These are phyloP conservation scores for Buteo buteo DNA, from an alignment of 2,113 vertebrate species.

Conservation along the genomic window DNA sequence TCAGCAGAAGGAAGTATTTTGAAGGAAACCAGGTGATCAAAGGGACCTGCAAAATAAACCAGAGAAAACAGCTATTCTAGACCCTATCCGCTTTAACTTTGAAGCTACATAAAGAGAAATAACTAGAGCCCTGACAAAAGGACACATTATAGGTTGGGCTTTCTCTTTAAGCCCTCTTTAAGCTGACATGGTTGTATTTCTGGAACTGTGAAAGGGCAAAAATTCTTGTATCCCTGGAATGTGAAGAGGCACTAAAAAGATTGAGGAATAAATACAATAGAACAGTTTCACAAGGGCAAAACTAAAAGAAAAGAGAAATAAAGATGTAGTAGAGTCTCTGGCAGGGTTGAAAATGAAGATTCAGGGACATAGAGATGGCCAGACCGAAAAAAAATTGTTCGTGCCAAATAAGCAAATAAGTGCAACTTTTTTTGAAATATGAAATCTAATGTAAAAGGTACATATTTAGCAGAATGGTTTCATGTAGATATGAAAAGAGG, in stretches of 20 bases:
- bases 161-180: neutral
- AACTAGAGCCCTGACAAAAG: neutral
- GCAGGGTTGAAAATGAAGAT: neutral
- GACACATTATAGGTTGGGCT: neutral
- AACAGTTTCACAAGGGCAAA: neutral
- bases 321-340: neutral
- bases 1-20: neutral
- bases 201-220: neutral
- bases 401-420: neutral
- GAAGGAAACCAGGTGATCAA: neutral
- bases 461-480: neutral
- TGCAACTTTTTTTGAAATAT: neutral
- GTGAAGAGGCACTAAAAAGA: neutral
- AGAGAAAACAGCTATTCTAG: neutral
- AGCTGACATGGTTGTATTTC: neutral
- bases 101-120: neutral
- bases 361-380: neutral
- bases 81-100: neutral
- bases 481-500: neutral
- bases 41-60: neutral
- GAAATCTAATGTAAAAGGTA: neutral
- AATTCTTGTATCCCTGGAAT: neutral
- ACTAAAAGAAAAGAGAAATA: neutral
- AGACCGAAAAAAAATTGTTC: neutral
- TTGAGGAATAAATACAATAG: neutral